Evolutionary conservation across 2,888 invertebrate genomes (phyloP).

Genomic region (Pedicia rivosa): DNA sequence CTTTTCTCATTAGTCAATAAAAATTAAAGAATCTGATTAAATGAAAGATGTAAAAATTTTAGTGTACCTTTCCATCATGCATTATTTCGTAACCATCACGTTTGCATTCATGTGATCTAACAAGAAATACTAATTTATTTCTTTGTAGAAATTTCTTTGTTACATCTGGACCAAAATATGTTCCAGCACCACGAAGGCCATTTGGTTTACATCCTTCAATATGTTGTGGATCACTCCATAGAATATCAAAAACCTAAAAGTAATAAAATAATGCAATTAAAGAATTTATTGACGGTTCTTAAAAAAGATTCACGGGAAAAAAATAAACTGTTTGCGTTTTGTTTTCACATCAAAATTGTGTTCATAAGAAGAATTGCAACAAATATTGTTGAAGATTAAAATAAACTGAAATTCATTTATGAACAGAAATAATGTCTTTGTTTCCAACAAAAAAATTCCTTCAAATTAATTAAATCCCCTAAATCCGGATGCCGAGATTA

Average conservation of each 20-base stretch:
- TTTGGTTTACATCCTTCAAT: slow-evolving; percentile 67
- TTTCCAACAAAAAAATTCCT: no score
- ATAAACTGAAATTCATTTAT: no score
- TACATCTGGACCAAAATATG: slow-evolving; percentile 85
- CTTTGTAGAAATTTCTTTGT: slow-evolving; percentile 60
- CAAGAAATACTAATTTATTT: slow-evolving; percentile 59
- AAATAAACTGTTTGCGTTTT: no score
- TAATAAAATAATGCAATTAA: not conserved
- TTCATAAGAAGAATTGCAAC: no score
- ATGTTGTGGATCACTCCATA: slow-evolving; percentile 86
- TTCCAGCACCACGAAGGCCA: slow-evolving; percentile 74
- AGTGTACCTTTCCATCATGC: slow-evolving; percentile 72
- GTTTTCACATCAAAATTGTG: no score
- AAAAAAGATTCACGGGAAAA: no score
- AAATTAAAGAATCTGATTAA: slow-evolving; percentile 10
- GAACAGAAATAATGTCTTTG: no score
- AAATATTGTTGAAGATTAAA: no score
- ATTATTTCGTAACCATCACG: slow-evolving; percentile 79
- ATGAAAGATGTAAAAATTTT: slow-evolving; percentile 16
- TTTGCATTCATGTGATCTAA: slow-evolving; percentile 88
- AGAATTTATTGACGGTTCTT: no score
- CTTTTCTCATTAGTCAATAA: no score
- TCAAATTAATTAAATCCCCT: no score
- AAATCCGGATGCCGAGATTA: no score
- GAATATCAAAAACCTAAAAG: slow-evolving; percentile 69